Conservation (phyloP, 92 coral and sea anemone genomes). For the Porites lobata region DNA sequence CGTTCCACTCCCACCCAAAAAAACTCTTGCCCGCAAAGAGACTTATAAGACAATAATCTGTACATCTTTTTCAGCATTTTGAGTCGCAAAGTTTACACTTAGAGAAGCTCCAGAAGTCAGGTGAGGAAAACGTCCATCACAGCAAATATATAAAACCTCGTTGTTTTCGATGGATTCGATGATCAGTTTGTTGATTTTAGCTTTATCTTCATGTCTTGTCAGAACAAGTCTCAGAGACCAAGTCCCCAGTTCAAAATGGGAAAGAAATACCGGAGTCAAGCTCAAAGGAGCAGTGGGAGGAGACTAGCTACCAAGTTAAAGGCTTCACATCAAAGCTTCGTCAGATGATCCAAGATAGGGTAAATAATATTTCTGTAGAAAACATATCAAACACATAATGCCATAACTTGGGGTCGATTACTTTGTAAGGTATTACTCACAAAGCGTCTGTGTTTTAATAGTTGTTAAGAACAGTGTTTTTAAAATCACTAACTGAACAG, state of each 20-base stretch:
- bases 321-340: conserved; percentile 30
- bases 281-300: conserved; percentile 6
- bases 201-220: background rate
- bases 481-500: too few relatives aligned
- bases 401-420: too few relatives aligned
- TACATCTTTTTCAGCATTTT: conserved; percentile 53
- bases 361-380: background rate
- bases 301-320: conserved; percentile 29
- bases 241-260: background rate
- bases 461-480: too few relatives aligned
- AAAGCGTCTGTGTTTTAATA: too few relatives aligned
- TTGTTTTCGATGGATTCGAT: background rate
- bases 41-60: background rate
- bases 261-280: conserved; percentile 3
- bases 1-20: too few relatives aligned
- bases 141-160: too few relatives aligned
- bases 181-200: background rate
- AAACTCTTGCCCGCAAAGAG: too few relatives aligned
- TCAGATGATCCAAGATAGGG: conserved; percentile 50
- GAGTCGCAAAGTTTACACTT: conserved; percentile 60
- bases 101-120: conserved; percentile 51
- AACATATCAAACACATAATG: too few relatives aligned
- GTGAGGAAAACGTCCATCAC: conserved; percentile 6
- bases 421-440: too few relatives aligned
- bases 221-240: background rate